Evolutionary conservation across 92 coral and sea anemone genomes (phyloP), one percentile per base, ranked within the genome.

Genomic region (Paragorgia papillata): DNA sequence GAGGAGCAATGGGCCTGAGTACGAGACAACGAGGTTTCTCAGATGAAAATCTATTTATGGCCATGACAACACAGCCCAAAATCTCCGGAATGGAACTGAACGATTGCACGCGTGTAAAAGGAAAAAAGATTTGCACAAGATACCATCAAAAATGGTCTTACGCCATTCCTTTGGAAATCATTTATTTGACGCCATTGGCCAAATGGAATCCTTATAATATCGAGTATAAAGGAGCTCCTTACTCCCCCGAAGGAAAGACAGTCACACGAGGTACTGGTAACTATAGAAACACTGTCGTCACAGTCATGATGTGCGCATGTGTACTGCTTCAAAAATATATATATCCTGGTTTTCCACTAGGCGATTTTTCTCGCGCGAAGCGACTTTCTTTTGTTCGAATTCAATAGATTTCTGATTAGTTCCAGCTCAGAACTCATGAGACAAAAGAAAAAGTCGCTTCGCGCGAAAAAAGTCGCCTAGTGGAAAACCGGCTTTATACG

Each of bases 101-200:
- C 39, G 62, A 46, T 14, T 82, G 85, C 35, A 53, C n/a, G 34
- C 20, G 18, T 20, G 30, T 9, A 12, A 61, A 66, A 0, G n/a
- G 37, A 31, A 70, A 66, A 8, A 56, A 35, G 15, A 60, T 63
- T 6, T 93, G 97, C 34, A 62, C 18, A 27, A 43, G 9, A 5
- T 7, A 81, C 12, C 53, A 51, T 25, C 96, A 93, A 65, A 93
- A 86, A 74, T 88, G 83, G 87, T 65, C 96, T 21, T 93, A 90
- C 61, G 97, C 97, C 41, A 79, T 93, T 39, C 97, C 97, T 0
- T 85, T 93, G 29, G 97, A 93, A 62, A 90, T 93, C 44, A 90
- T 93, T 49, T 93, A 74, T 55, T 29, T 93, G 84, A 93, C 97
- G 5, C 97, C 97, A 19, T 75, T 93, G 9, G 76, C 82, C 81